These are phyloP conservation scores for Palythoa grandiflora DNA, from an alignment of 92 coral and sea anemone species.

Conservation along the genomic window DNA sequence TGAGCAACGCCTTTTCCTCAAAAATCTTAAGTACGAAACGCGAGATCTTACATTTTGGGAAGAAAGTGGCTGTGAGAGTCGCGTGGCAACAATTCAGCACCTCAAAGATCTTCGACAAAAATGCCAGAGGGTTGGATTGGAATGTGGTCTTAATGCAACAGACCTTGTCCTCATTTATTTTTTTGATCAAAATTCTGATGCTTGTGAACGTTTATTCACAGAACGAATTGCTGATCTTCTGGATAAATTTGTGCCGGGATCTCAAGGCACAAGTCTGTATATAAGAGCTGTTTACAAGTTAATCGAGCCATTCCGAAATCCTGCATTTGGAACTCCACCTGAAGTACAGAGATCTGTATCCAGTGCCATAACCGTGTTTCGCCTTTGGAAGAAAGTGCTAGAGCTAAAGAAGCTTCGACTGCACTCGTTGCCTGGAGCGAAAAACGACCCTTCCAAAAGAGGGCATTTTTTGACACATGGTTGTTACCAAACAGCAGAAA, in stretches of 20 bases:
- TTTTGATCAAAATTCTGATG: not conserved
- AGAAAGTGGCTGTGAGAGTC: conserved; percentile 25
- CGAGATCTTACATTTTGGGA: conserved; percentile 61
- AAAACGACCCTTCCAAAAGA: too few relatives aligned
- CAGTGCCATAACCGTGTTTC: too few relatives aligned
- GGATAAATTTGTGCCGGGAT: not conserved
- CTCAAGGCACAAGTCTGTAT: not conserved
- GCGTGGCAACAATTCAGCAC: conserved; percentile 51
- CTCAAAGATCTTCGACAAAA: conserved; percentile 52
- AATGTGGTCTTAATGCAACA: conserved; percentile 47
- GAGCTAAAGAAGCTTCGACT: too few relatives aligned
- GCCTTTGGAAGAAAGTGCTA: too few relatives aligned
- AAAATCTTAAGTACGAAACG: conserved; percentile 47
- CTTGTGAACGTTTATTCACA: not conserved
- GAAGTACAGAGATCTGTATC: too few relatives aligned
- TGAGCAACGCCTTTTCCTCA: conserved; percentile 58
- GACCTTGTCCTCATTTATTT: conserved; percentile 49
- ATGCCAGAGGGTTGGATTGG: conserved; percentile 49
- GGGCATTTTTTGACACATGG: too few relatives aligned
- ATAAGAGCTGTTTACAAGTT: not conserved
- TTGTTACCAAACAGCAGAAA: too few relatives aligned
- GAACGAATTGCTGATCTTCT: not conserved
- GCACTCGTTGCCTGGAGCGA: too few relatives aligned
- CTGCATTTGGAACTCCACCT: too few relatives aligned
- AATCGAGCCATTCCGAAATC: too few relatives aligned